Percentiles rank a stretch among this genome's conserved stretches.
Evolutionary conservation across 2,888 invertebrate genomes (phyloP).

Genomic region (Drosophila multiciliata): DNA sequence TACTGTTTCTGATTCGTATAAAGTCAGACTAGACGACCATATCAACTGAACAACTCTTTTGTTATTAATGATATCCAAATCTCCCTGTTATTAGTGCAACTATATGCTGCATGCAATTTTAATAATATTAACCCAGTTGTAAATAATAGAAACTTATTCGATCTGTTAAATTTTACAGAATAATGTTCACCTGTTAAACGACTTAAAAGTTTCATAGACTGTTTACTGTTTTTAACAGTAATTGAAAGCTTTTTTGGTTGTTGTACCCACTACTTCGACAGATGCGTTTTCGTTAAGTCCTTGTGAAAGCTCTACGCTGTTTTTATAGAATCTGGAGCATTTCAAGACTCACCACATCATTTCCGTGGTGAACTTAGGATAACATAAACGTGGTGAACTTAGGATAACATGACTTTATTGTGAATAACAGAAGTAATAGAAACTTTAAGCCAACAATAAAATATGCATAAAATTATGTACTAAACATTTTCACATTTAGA

Average conservation of each 20-base stretch:
- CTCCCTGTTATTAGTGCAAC: neutral
- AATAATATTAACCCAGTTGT: neutral
- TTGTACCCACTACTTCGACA: neutral
- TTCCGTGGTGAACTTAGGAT: neutral
- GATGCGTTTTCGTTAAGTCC: neutral
- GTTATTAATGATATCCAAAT: neutral
- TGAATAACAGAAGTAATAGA: neutral
- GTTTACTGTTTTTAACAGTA: neutral
- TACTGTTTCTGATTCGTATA: neutral
- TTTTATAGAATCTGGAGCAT: neutral
- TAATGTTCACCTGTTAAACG: neutral
- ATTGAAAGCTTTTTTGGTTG: slow-evolving; percentile 21
- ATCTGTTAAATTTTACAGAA: neutral
- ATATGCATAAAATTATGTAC: neutral
- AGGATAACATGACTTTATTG: neutral
- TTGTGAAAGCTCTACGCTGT: neutral
- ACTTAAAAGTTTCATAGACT: neutral
- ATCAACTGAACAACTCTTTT: neutral
- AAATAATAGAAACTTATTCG: too few species aligned
- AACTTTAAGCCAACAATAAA: neutral
- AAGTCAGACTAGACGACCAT: neutral
- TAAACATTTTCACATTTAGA: too few species aligned
- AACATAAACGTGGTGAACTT: neutral
- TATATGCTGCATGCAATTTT: neutral
- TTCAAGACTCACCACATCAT: neutral